A percentile compares a stretch with the other conserved stretches of the same genome.
phyloP scores from a whole-genome alignment of 2,797 vertebrate genomes.

The Tapera naevia region DNA sequence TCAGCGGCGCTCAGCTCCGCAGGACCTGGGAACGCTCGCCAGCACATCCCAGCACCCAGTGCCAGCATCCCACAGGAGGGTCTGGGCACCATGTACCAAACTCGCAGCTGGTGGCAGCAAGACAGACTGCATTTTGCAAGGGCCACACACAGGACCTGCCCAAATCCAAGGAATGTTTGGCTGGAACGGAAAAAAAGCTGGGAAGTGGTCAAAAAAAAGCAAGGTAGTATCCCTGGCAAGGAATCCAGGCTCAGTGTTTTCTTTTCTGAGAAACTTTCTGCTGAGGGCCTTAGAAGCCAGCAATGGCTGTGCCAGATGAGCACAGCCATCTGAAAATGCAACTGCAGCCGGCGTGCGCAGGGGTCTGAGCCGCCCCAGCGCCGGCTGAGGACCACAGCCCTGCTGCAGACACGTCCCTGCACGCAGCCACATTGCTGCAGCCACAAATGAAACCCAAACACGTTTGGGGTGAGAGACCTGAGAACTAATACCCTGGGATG shows the following conservation, averaged over 20 bases:
- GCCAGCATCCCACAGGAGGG: neutral
- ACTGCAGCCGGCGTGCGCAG: neutral
- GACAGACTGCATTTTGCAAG: neutral
- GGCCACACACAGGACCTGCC: neutral
- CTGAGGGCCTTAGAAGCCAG: neutral
- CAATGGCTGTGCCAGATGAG: neutral
- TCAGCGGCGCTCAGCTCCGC: neutral
- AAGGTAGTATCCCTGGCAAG: neutral
- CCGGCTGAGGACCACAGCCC: neutral
- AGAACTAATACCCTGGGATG: neutral
- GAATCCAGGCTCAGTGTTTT: neutral
- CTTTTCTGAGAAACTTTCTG: neutral
- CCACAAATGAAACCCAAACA: constrained; percentile 6
- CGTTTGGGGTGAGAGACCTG: neutral
- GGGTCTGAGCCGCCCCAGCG: neutral
- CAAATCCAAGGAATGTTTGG: neutral
- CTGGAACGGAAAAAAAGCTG: neutral
- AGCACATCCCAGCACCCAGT: fast-evolving
- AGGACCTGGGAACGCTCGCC: fast-evolving
- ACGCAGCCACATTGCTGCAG: neutral
- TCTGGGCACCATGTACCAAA: neutral
- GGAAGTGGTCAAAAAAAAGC: neutral
- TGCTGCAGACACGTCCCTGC: neutral
- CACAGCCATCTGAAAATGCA: neutral
- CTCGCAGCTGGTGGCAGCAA: neutral